Evolutionary conservation across 2,113 vertebrate species (phyloP).

Genomic region (Odontophorus gujanensis): DNA sequence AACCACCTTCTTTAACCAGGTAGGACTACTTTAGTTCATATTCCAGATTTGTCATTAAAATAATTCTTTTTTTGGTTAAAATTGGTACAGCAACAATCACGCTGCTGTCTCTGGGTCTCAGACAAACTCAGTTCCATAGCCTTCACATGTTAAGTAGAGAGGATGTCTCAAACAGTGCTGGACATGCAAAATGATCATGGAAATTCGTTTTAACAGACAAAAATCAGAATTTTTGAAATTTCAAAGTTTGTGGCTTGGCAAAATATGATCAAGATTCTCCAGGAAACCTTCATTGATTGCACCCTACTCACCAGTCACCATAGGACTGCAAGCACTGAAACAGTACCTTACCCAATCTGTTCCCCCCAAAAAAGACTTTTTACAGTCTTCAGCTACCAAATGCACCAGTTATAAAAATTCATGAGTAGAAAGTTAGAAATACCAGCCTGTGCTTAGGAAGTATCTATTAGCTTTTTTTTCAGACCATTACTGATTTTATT

Average conservation of each 20-base stretch:
- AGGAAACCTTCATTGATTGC: background rate
- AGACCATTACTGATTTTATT: background rate
- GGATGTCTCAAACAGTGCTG: background rate
- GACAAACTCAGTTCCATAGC: background rate
- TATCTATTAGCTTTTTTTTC: background rate
- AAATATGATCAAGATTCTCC: background rate
- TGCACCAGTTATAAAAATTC: background rate
- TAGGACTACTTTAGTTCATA: background rate
- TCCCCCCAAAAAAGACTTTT: background rate
- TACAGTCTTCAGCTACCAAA: background rate
- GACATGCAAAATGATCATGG: background rate
- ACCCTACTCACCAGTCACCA: background rate
- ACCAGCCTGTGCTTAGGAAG: background rate
- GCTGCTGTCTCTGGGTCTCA: background rate
- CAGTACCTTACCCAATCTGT: background rate
- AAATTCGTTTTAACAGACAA: background rate
- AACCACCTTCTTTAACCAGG: background rate
- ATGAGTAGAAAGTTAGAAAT: background rate
- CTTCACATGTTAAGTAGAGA: background rate
- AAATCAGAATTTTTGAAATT: background rate
- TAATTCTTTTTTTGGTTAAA: background rate
- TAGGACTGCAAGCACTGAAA: background rate
- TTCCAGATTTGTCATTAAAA: background rate
- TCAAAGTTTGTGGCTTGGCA: background rate
- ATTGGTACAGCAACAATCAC: background rate